Conservation (phyloP, 2,888 invertebrate genomes). For the Rhyacophila evoluta region DNA sequence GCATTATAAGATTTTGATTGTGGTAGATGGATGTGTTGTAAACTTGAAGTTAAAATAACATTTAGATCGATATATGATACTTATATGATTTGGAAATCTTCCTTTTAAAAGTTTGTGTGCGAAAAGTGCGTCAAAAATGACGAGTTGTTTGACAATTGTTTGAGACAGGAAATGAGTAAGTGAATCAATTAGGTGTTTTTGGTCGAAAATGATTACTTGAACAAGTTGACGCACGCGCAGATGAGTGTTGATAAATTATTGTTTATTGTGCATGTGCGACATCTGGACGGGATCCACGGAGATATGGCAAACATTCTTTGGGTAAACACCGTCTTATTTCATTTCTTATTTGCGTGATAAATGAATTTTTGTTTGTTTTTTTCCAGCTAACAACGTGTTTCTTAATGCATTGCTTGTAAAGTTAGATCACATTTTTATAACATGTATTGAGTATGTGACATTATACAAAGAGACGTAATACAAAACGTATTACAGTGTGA, state of each 20-base stretch:
- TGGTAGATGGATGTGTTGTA: no score
- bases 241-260: not conserved
- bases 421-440: no score
- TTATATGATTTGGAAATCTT: no score
- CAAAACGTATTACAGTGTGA: no score
- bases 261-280: slow-evolving; percentile 36
- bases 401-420: no score
- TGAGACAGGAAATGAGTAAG: slow-evolving; percentile 2
- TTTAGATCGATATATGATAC: no score
- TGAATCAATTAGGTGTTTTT: slow-evolving; percentile 17
- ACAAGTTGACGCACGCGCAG: slow-evolving; percentile 26
- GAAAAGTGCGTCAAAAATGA: not conserved
- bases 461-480: no score
- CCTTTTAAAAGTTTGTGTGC: not conserved
- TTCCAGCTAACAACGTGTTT: no score
- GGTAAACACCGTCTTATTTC: slow-evolving; percentile 28
- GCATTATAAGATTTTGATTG: no score
- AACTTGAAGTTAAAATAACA: no score
- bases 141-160: not conserved
- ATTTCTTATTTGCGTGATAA: not conserved
- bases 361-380: no score
- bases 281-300: slow-evolving; percentile 34
- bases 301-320: slow-evolving; percentile 48
- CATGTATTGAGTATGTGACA: no score
- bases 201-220: slow-evolving; percentile 21